phyloP scores from a whole-genome alignment of 2,797 vertebrate genomes.

The Fistularia commersonii region DNA sequence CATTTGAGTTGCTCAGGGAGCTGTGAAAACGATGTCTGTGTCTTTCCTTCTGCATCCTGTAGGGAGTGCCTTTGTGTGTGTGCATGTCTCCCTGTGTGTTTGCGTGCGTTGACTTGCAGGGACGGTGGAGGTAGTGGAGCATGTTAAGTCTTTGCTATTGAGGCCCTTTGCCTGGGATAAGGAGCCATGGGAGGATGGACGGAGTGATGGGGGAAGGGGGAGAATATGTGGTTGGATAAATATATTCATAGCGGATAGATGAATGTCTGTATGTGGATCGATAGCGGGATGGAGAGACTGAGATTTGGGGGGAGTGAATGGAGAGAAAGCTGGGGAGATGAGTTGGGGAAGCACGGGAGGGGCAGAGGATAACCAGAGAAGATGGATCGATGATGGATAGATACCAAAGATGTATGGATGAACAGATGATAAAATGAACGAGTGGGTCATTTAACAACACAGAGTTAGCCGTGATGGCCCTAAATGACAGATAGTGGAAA shows the following conservation, averaged over 20 bases:
- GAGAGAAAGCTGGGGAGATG: slow-evolving; percentile 20
- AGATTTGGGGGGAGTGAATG: slow-evolving; percentile 41
- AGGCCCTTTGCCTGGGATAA: slow-evolving; percentile 46
- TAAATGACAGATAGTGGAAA: slow-evolving; percentile 21
- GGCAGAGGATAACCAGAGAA: slow-evolving; percentile 52
- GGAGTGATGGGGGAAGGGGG: slow-evolving; percentile 4
- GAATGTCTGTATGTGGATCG: slow-evolving; percentile 32
- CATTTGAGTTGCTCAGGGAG: slow-evolving; percentile 66
- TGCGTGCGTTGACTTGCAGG: slow-evolving; percentile 21
- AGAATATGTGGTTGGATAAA: slow-evolving; percentile 32
- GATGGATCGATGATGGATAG: slow-evolving; percentile 45
- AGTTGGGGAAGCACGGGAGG: slow-evolving; percentile 20
- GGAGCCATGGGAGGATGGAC: slow-evolving; percentile 29
- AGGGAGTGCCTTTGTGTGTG: slow-evolving; percentile 39
- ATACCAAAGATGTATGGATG: slow-evolving; percentile 40
- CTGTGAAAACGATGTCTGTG: slow-evolving; percentile 66
- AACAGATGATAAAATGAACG: slow-evolving; percentile 40
- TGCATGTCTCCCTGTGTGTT: slow-evolving; percentile 18
- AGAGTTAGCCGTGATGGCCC: slow-evolving; percentile 33
- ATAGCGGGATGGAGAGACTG: slow-evolving; percentile 40
- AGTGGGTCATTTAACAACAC: slow-evolving; percentile 36
- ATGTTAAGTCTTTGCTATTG: slow-evolving; percentile 49
- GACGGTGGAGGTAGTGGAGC: slow-evolving; percentile 45
- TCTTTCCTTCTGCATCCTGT: slow-evolving; percentile 49
- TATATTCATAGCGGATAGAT: slow-evolving; percentile 45